Percentiles rank a stretch among this genome's conserved stretches.
Conservation (phyloP, 2,888 invertebrate genomes). For the Macropis europaea region DNA sequence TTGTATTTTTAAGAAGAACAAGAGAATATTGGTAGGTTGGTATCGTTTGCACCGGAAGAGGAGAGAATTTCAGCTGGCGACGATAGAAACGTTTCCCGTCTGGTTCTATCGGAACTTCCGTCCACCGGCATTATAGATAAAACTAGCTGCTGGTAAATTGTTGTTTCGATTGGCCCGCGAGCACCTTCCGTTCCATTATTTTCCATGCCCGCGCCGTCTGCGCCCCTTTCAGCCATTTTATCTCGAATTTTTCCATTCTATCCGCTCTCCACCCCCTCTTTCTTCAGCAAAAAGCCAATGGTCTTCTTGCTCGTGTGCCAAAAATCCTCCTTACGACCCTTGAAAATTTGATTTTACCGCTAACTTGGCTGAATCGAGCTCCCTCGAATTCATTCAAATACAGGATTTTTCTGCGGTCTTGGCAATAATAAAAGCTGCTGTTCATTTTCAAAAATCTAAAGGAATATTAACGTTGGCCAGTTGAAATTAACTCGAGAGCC, state of each 20-base stretch:
- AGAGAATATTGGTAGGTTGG: background rate
- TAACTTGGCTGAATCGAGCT: no score
- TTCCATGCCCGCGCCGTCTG: slow-evolving; percentile 26
- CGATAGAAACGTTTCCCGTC: slow-evolving; percentile 35
- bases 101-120: slow-evolving; percentile 41
- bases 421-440: no score
- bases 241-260: slow-evolving; percentile 48
- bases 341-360: background rate
- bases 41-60: slow-evolving; percentile 21
- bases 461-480: no score
- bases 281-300: slow-evolving; percentile 2
- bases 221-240: slow-evolving; percentile 38
- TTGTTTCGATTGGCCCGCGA: slow-evolving; percentile 58
- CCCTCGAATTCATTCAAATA: no score
- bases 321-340: background rate
- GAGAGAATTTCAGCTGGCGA: slow-evolving; percentile 29
- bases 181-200: slow-evolving; percentile 58
- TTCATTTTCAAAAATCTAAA: no score
- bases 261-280: background rate
- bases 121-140: slow-evolving; percentile 53
- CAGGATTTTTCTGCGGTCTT: no score
- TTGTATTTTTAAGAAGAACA: background rate
- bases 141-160: slow-evolving; percentile 56
- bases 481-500: no score
- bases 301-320: slow-evolving; percentile 1